Evolutionary conservation across 2,888 invertebrate genomes (phyloP).

Genomic region (Tetranychus truncatus): DNA sequence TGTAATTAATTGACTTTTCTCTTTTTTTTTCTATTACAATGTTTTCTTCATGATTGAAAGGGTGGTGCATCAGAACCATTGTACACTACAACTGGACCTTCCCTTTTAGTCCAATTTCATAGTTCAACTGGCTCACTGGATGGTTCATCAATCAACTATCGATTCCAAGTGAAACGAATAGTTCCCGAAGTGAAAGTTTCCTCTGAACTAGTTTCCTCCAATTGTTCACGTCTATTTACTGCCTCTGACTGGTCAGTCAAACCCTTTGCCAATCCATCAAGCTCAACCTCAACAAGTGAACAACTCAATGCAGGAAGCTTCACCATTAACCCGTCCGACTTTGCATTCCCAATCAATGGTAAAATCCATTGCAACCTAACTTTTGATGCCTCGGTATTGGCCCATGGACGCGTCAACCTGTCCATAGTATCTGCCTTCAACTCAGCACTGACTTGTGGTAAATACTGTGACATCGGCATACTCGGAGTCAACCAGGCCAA

Average conservation of each 20-base stretch:
- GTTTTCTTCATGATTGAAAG: not conserved
- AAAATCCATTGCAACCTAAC: slow-evolving; percentile 27
- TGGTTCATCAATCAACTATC: slow-evolving; percentile 53
- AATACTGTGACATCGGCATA: slow-evolving; percentile 11
- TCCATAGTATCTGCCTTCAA: slow-evolving; percentile 26
- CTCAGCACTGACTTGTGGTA: slow-evolving; percentile 20
- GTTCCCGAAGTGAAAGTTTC: slow-evolving; percentile 15
- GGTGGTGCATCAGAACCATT: slow-evolving; percentile 19
- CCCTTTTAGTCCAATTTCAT: slow-evolving; percentile 26
- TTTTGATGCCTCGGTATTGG: slow-evolving; percentile 27
- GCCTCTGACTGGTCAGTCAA: not conserved
- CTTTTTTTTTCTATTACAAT: not conserved
- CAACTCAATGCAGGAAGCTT: slow-evolving; percentile 19
- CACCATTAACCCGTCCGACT: slow-evolving; percentile 20
- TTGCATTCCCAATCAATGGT: slow-evolving; percentile 21
- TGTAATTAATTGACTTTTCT: not conserved
- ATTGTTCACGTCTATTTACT: slow-evolving; percentile 2
- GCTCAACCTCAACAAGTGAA: not conserved
- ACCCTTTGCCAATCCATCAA: not conserved
- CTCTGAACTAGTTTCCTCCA: not conserved
- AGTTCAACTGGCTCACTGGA: slow-evolving; percentile 81
- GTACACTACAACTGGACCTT: slow-evolving; percentile 25
- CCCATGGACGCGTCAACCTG: slow-evolving; percentile 29
- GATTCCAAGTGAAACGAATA: slow-evolving; percentile 25
- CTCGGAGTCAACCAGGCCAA: slow-evolving; percentile 38